phyloP scores from a whole-genome alignment of 2,113 vertebrate species.

The Heptranchias perlo region DNA sequence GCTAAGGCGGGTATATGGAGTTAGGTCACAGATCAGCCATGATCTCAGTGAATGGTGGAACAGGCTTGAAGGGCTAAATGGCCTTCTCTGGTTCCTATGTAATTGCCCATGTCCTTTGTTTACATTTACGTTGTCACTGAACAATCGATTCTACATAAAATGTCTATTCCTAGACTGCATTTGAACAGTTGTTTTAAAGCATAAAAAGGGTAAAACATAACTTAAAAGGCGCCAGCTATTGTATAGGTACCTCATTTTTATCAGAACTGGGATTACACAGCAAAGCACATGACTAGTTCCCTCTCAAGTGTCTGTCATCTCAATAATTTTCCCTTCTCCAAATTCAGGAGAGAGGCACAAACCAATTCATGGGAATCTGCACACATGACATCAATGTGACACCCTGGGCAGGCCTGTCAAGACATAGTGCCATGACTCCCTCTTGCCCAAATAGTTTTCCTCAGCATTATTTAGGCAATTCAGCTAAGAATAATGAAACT shows the following conservation, averaged over 20 bases:
- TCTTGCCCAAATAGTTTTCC: neutral
- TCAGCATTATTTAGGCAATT: no score
- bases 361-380: neutral
- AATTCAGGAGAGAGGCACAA: neutral
- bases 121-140: neutral
- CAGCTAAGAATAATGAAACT: neutral
- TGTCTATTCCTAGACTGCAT: neutral
- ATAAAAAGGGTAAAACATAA: neutral
- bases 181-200: neutral
- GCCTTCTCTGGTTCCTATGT: no score
- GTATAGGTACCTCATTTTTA: neutral
- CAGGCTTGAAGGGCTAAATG: no score
- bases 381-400: neutral
- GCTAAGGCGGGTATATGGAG: no score
- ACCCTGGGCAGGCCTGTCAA: neutral
- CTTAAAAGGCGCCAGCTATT: neutral
- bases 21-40: no score
- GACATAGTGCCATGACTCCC: no score
- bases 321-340: no score
- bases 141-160: neutral
- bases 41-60: no score
- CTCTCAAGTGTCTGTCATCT: neutral
- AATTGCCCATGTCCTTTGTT: neutral
- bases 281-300: neutral
- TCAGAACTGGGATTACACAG: neutral